Conservation (phyloP, 2,888 invertebrate species). For the Asteroscopus sphinx region DNA sequence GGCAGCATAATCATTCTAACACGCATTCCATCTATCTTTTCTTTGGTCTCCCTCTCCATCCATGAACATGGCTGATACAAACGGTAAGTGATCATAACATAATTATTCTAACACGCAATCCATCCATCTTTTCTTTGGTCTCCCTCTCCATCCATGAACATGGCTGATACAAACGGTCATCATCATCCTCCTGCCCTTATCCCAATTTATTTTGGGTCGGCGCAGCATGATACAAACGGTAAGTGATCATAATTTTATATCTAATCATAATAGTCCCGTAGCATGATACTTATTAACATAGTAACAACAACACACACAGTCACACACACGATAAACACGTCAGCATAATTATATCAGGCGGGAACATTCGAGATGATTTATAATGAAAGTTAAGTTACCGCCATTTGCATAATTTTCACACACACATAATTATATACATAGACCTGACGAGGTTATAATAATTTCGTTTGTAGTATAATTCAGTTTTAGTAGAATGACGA, state of each 20-base stretch:
- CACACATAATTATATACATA: constrained; percentile 18
- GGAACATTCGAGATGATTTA: constrained; percentile 70
- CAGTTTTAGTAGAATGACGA: neutral
- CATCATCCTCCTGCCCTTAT: no score
- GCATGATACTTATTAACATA: constrained; percentile 15
- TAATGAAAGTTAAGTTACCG: constrained; percentile 55
- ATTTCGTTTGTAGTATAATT: constrained; percentile 5
- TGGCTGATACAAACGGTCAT: no score
- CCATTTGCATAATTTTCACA: constrained; percentile 69
- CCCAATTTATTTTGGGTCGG: neutral
- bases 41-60: no score
- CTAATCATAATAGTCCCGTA: constrained; percentile 3
- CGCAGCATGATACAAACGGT: neutral
- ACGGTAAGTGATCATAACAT: no score
- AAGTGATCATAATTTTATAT: no score
- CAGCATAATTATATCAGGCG: constrained; percentile 69
- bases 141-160: no score
- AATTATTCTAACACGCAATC: no score
- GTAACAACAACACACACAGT: constrained; percentile 4
- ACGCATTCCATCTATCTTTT: no score
- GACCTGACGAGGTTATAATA: constrained; percentile 1
- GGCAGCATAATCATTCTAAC: no score
- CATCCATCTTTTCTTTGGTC: no score
- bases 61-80: no score
- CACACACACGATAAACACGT: constrained; percentile 46